Evolutionary conservation across 2,888 invertebrate genomes (phyloP), one percentile per base, ranked within the genome.

Genomic region (Pollenia griseotomentosa): DNA sequence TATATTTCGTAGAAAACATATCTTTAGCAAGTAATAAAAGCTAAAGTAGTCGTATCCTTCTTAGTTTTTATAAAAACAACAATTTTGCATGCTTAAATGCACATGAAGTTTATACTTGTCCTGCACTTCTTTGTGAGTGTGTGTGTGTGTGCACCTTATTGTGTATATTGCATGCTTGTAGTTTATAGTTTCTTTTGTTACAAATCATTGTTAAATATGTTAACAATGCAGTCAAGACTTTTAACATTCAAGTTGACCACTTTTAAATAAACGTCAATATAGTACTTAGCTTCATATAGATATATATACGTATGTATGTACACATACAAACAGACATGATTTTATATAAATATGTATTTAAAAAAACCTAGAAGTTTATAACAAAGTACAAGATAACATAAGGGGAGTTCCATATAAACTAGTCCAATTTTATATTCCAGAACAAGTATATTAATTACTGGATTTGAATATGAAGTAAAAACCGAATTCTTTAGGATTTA

Each of bases 221-320:
- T 83, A 85, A 83, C 75, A 87, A 85, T 85, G 71, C 79, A 83
- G 79, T 83, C 82, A 87, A 73, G 82, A 83, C 85, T 87, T 85
- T 87, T 83, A 83, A 85, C 85, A 85, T 83, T 77, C 75, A 79
- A 87, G 87, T 85, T 87, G 87, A 85, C 85, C 87, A 83, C 79
- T 87, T 80, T 59, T 79, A 80, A 80, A 78, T 86, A 86, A 82
- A 86, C 84, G 70, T 82, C 83, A 80, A 70, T 81, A 71, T 51
- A 42, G 68, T n/a, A 33, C 33, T 33, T 16, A 44, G 19, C 12
- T 16, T 8, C 11, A 33, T 68, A 51, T 8, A 40, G n/a, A 51
- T 51, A 51, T 19, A 23, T 2, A 23, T 23, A 23, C 10, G 19
- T 55, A 42, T 12, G 10, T 65, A 16, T n/a, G 10, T 33, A 14